Evolutionary conservation across 2,797 vertebrate species (phyloP), one percentile per base, ranked within the genome.

Genomic region (Sebastes elongatus): DNA sequence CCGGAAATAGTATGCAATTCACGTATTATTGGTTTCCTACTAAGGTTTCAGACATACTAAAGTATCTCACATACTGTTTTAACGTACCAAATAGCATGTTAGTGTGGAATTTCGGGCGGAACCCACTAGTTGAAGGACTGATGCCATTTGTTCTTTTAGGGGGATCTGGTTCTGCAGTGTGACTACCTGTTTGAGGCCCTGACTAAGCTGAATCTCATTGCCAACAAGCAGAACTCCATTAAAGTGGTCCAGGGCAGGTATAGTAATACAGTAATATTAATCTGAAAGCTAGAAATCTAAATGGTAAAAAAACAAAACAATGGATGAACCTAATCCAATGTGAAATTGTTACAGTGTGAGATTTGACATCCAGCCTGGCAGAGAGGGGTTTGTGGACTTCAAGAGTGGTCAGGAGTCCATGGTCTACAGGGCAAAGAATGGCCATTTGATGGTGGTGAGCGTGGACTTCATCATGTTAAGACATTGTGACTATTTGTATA

Each of bases 371-470:
- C 95, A 97, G 89, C 96, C 97, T 0, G 97, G 97, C 64, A 97
- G 96, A 92, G 97, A 97, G 82, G 98, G 97, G 1, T 97, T 97
- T 0, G 96, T 99, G 52, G 96, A 98, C 92, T 99, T 99, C 76
- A 93, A 95, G 1, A 95, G 95, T 1, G 98, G 98, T 27, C 95
- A 95, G 16, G 97, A 98, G 91, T 93, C 95, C 3, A 97, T 97
- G 89, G 94, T 99, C 88, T 99, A 97, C 93, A 97, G 96, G 94
- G 96, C 97, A 64, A 99, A 97, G 94, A 97, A 96, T 0, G 98
- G 98, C 70, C 97, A 97, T 22, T 86, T 99, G 78, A 98, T 95
- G 71, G 98, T 99, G 97, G 98, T 99, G 89, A 97, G 97, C 86
- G 16, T 35, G 27, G 8, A 63, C n/a, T 30, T 57, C 4, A n/a